Base-by-base conservation (phyloP, 2,797 vertebrate genomes). In the Aplochiton taeniatus region DNA sequence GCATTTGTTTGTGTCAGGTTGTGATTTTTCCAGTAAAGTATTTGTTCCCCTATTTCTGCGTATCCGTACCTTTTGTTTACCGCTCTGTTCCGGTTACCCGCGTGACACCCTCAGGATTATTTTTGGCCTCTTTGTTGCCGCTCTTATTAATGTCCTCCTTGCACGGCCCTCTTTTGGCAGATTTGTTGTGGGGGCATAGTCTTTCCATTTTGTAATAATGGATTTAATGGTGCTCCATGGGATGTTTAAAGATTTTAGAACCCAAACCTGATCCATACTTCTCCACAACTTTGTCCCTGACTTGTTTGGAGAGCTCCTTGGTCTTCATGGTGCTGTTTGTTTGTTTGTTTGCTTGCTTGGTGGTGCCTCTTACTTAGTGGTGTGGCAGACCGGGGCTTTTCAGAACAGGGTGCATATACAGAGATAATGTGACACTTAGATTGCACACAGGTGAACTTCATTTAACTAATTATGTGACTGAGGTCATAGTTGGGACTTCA, bases 301-400 rank as follows among this genome's bases (percentile, higher is more conserved):
- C 3, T 9, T 56, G 6, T 56, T 19, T 20, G 18, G 54, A 31
- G 31, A 66, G 68, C 66, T 73, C 17, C 65, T 71, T 31, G 31
- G 31, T 31, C 31, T 31, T 31, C 31, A 31, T 31, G 31, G 31
- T 31, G 31, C 31, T 6, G 31, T 6, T 31, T 31, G 31, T 6
- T 31, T 31, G 31, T 2, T 31, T 2, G 31, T 31, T 2, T 6
- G 3, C 31, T 31, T 31, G 31, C 31, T 31, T 31, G 6, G 31
- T 31, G 31, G 31, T 31, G 31, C n/a, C n/a, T n/a, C n/a, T n/a
- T n/a, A n/a, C n/a, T n/a, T 31, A 31, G 31, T 31, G 31, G 31
- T 31, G 31, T 31, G 2, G 31, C 31, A 31, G 31, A 31, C 31
- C 6, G 31, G 31, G 31, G 31, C 31, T 6, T 31, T 31, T 31